Percentiles rank a stretch among this genome's conserved stretches.
These are phyloP conservation scores for Sturnira hondurensis DNA, from an alignment of 2,113 vertebrate genomes.

Conservation along the genomic window DNA sequence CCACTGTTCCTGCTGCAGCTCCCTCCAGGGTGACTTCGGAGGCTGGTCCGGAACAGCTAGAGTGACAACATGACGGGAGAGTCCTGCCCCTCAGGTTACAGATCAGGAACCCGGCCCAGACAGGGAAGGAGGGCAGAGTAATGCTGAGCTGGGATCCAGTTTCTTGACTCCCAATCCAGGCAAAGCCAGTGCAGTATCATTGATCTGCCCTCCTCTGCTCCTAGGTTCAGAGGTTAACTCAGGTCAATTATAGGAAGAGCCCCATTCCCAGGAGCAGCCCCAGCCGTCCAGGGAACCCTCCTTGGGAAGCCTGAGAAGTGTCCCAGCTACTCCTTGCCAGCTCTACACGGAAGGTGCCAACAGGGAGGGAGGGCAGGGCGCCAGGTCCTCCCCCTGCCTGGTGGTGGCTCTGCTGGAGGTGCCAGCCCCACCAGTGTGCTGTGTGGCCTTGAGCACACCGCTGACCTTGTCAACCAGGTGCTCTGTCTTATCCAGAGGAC, in stretches of 20 bases:
- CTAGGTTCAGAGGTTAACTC: neutral
- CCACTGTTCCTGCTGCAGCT: neutral
- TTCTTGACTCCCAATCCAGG: neutral
- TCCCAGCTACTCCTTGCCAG: slow-evolving; percentile 29
- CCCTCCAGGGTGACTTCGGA: neutral
- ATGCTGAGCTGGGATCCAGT: neutral
- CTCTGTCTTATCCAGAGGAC: neutral
- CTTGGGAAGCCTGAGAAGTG: neutral
- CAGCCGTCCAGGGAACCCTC: neutral
- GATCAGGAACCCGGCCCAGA: neutral
- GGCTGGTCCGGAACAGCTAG: neutral
- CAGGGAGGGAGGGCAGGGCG: neutral
- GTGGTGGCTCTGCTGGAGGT: neutral
- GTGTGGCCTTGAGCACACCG: slow-evolving; percentile 16
- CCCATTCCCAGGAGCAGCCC: neutral
- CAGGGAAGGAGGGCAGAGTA: fast-evolving
- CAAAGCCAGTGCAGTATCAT: neutral
- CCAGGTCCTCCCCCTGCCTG: neutral
- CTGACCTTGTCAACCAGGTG: neutral
- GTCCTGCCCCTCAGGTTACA: neutral
- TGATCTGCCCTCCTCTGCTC: neutral
- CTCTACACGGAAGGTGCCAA: neutral
- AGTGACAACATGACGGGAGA: neutral
- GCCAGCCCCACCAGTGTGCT: neutral
- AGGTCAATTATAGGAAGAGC: neutral